Evolutionary conservation across 2,888 invertebrate genomes (phyloP).

Genomic region (Callyntrura guangdongensis): DNA sequence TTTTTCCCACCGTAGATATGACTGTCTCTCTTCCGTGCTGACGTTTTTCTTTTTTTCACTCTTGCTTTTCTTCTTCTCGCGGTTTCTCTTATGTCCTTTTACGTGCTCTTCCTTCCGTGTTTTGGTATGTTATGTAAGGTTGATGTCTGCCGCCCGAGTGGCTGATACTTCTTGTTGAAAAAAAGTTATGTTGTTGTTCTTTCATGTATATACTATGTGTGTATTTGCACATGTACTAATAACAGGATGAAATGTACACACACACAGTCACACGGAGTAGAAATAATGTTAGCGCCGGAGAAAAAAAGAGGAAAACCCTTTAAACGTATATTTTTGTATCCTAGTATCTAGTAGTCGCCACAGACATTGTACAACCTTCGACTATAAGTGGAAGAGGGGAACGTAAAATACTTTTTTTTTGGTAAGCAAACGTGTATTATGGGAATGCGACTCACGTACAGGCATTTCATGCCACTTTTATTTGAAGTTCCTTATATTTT

Average conservation of each 20-base stretch:
- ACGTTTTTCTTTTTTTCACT: conserved; percentile 27
- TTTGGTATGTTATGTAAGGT: conserved; percentile 21
- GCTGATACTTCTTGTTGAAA: conserved; percentile 11
- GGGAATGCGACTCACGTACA: conserved; percentile 74
- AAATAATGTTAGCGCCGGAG: conserved; percentile 48
- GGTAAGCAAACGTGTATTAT: conserved; percentile 30
- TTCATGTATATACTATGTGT: conserved; percentile 4
- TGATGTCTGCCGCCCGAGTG: conserved; percentile 35
- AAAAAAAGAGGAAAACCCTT: conserved; percentile 29
- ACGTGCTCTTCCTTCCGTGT: conserved; percentile 57
- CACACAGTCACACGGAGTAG: conserved; percentile 65
- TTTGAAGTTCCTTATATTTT: conserved; percentile 75
- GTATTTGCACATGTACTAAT: conserved; percentile 38
- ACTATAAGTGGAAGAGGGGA: neutral
- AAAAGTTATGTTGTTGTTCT: conserved; percentile 53
- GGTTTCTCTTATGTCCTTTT: conserved; percentile 33
- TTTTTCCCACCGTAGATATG: conserved; percentile 67
- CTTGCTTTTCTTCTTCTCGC: conserved; percentile 30
- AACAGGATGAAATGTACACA: conserved; percentile 69
- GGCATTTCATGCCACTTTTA: conserved; percentile 79
- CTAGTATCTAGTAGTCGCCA: neutral
- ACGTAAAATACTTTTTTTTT: conserved; percentile 8
- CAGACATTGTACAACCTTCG: neutral
- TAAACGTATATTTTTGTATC: conserved; percentile 63
- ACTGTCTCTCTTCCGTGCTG: conserved; percentile 31